These are phyloP conservation scores for Paramacrobiotus metropolitanus DNA, from an alignment of 1,140 invertebrate genomes.

Conservation along the genomic window DNA sequence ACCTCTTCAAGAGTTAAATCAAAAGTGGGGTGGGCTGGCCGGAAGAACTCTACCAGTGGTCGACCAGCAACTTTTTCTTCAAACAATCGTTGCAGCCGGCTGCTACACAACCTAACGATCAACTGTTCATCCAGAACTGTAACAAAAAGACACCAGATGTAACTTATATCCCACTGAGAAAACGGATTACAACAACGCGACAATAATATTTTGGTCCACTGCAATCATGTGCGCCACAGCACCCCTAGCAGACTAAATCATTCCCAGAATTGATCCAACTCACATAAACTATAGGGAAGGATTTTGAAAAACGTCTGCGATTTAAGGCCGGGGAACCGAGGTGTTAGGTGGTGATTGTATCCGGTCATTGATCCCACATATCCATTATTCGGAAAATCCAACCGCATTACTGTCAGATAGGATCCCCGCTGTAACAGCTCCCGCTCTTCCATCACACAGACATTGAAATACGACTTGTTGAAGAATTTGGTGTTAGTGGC, in stretches of 20 bases:
- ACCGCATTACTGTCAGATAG: background rate
- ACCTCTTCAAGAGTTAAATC: background rate
- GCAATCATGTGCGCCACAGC: no score
- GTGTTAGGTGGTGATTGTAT: background rate
- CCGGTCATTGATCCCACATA: background rate
- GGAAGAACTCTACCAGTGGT: background rate
- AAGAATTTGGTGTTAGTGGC: background rate
- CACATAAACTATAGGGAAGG: background rate
- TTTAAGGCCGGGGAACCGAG: background rate
- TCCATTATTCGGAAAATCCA: background rate
- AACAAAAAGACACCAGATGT: background rate
- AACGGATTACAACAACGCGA: no score
- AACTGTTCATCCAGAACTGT: background rate
- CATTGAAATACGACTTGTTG: background rate
- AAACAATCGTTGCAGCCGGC: no score
- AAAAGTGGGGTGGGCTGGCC: background rate
- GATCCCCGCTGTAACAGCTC: background rate
- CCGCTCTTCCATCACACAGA: background rate
- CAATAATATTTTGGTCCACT: no score
- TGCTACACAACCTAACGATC: background rate
- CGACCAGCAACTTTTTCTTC: background rate
- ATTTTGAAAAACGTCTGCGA: background rate
- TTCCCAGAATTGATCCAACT: no score
- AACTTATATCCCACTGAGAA: background rate
- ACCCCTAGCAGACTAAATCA: no score